Conservation (phyloP, 1,140 invertebrate genomes). For the Sarcophaga bullata region DNA sequence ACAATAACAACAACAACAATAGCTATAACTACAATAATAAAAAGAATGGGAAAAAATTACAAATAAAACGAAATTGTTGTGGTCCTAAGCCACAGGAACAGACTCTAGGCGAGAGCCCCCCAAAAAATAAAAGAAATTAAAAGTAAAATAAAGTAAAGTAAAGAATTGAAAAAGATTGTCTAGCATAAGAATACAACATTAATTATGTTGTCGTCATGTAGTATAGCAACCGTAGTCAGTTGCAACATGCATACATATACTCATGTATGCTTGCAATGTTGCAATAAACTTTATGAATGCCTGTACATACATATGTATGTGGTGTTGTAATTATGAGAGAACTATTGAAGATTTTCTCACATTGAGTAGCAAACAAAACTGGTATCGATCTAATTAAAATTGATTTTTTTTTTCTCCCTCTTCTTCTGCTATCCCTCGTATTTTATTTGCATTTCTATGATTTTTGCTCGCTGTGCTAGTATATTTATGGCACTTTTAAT, state of each 20-base stretch:
- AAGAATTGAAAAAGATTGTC: not conserved
- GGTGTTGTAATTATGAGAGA: too few species aligned
- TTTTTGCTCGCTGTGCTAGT: too few species aligned
- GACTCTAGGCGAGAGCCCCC: not conserved
- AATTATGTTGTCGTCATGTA: constrained; percentile 31
- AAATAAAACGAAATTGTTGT: not conserved
- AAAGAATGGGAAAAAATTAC: too few species aligned
- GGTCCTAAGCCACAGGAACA: constrained; percentile 9
- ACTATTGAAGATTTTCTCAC: too few species aligned
- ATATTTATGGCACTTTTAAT: constrained; percentile 1
- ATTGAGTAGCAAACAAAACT: not conserved
- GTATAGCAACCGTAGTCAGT: not conserved
- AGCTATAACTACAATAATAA: too few species aligned
- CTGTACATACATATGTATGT: too few species aligned
- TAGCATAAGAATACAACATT: not conserved
- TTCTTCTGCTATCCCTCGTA: not conserved
- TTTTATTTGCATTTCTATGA: too few species aligned
- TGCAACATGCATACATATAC: too few species aligned
- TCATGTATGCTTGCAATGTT: too few species aligned
- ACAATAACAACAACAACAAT: not conserved
- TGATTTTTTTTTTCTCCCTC: not conserved
- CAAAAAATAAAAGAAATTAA: too few species aligned
- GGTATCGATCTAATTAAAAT: constrained; percentile 1
- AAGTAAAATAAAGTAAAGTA: too few species aligned
- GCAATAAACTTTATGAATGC: too few species aligned